Evolutionary conservation across 2,113 vertebrate species (phyloP).

Genomic region (Entomyzon cyanotis): DNA sequence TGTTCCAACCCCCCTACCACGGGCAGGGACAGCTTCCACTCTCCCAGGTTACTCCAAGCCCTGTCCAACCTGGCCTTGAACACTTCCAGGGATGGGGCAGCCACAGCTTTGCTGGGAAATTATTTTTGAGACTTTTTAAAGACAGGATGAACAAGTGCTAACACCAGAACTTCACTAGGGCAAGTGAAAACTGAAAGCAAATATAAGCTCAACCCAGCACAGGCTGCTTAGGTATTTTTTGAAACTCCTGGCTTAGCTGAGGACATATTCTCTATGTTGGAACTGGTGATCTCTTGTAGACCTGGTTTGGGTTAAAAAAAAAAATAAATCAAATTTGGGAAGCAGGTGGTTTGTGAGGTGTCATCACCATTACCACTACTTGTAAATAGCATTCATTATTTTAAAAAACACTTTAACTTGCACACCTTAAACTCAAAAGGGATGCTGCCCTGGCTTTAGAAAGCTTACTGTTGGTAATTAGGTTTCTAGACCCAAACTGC

Average conservation of each 20-base stretch:
- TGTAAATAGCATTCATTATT: not conserved
- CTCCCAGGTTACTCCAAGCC: not conserved
- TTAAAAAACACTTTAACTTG: not conserved
- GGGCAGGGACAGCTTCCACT: not conserved
- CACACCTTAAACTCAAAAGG: not conserved
- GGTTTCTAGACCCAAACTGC: slow-evolving; percentile 40
- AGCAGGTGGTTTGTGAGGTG: not conserved
- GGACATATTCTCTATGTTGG: not conserved
- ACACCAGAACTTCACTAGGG: not conserved
- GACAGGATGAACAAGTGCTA: not conserved
- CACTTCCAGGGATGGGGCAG: not conserved
- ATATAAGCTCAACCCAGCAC: not conserved
- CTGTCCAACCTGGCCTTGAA: not conserved
- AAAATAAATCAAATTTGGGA: not conserved
- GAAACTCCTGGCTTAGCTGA: not conserved
- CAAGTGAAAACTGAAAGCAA: not conserved
- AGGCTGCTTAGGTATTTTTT: not conserved
- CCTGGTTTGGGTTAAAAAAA: not conserved
- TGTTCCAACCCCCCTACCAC: not conserved
- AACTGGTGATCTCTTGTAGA: not conserved
- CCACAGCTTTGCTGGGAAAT: not conserved
- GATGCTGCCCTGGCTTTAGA: not conserved
- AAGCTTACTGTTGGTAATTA: slow-evolving; percentile 6
- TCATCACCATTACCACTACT: not conserved
- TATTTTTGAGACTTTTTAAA: not conserved